phyloP scores from a whole-genome alignment of 2,113 vertebrate genomes.

The Protobothrops flavoviridis region DNA sequence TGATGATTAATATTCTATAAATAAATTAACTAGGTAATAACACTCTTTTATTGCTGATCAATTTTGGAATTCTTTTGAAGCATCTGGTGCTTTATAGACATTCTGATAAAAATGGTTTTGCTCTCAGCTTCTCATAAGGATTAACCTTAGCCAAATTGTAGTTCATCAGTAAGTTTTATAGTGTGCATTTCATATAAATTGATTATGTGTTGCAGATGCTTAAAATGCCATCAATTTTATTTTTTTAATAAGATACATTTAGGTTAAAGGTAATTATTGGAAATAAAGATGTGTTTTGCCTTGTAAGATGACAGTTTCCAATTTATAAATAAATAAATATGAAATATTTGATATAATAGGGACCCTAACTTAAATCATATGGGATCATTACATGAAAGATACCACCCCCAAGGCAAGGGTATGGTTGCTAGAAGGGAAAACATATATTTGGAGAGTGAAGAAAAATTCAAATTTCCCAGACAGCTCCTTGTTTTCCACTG shows the following conservation, averaged over 20 bases:
- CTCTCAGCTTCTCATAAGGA: neutral
- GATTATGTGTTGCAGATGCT: neutral
- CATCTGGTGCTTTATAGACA: neutral
- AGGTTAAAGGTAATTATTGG: neutral
- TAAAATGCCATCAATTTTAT: neutral
- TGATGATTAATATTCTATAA: constrained; percentile 15
- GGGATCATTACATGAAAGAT: neutral
- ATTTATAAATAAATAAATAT: neutral
- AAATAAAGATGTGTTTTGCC: neutral
- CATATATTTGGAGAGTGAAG: neutral
- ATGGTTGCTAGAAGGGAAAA: neutral
- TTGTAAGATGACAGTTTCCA: neutral
- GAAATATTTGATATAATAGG: neutral
- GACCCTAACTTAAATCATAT: neutral
- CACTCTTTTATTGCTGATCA: neutral
- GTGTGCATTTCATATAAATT: neutral
- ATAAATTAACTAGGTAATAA: constrained; percentile 17
- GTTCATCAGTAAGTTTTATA: neutral
- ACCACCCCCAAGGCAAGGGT: neutral
- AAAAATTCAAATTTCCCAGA: neutral
- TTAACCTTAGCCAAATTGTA: neutral
- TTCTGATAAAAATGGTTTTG: neutral
- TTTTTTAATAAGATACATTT: neutral
- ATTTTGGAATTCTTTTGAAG: neutral
- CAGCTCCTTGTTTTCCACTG: neutral